phyloP scores from a whole-genome alignment of 2,888 invertebrate genomes.

The Arctia plantaginis region DNA sequence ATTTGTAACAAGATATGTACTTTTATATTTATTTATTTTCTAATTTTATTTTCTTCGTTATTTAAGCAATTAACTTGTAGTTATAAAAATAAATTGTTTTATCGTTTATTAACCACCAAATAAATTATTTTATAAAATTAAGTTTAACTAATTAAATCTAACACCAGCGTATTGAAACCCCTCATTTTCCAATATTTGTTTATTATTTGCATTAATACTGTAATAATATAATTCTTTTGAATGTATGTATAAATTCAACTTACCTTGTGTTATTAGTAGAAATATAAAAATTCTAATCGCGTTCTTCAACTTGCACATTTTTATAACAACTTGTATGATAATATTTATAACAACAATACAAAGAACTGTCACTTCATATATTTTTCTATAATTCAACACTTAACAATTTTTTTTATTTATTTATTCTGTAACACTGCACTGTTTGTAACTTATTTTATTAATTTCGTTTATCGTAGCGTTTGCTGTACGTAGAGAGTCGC shows the following conservation, averaged over 20 bases:
- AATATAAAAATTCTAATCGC: slow-evolving; percentile 56
- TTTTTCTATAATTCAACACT: slow-evolving; percentile 38
- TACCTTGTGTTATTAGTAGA: slow-evolving; percentile 61
- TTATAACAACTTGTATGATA: slow-evolving; percentile 45
- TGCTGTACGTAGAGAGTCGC: slow-evolving; percentile 45
- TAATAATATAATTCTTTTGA: background rate
- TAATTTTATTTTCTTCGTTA: background rate
- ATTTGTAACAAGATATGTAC: no score
- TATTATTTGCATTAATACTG: background rate
- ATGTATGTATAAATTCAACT: slow-evolving; percentile 29
- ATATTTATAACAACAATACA: slow-evolving; percentile 42
- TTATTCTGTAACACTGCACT: slow-evolving; percentile 47
- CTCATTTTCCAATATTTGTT: background rate
- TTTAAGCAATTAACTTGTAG: no score
- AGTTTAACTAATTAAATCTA: background rate
- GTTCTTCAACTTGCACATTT: slow-evolving; percentile 56
- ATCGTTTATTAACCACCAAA: no score
- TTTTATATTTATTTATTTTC: background rate
- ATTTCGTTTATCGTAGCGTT: slow-evolving; percentile 49
- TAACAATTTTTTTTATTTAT: slow-evolving; percentile 30
- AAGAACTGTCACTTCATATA: slow-evolving; percentile 49
- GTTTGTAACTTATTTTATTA: slow-evolving; percentile 42
- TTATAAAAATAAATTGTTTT: no score
- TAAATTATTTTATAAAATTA: no score
- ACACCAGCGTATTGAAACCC: background rate